Evolutionary conservation across 2,113 vertebrate genomes (phyloP).

Genomic region (Crotalus viridis): DNA sequence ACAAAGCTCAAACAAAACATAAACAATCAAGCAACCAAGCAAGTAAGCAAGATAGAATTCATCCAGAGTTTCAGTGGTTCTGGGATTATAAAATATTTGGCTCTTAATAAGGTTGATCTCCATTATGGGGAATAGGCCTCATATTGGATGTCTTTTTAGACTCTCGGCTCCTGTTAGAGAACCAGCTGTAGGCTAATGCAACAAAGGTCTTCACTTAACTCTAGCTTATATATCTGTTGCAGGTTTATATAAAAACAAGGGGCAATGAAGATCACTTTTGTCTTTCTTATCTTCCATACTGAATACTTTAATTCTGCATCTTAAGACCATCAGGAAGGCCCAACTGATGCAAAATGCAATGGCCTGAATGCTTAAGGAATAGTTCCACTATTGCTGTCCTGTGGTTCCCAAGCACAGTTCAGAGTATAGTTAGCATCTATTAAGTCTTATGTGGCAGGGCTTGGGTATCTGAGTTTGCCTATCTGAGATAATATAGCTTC

Average conservation of each 20-base stretch:
- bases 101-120: neutral
- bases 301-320: neutral
- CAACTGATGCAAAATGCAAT: neutral
- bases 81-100: neutral
- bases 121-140: neutral
- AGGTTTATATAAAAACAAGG: neutral
- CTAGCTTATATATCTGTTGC: neutral
- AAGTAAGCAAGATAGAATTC: neutral
- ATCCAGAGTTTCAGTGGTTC: neutral
- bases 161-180: neutral
- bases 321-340: neutral
- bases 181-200: neutral
- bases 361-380: neutral
- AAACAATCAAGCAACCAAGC: neutral
- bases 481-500: neutral
- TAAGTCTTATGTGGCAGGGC: neutral
- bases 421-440: neutral
- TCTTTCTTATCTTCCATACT: neutral
- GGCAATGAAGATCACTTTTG: neutral
- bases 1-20: neutral
- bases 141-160: neutral
- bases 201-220: neutral
- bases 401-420: neutral
- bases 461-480: neutral
- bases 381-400: neutral